Percentiles rank a stretch among this genome's conserved stretches.
phyloP scores from a whole-genome alignment of 2,888 invertebrate species.

The Cyrtodaria siliqua region DNA sequence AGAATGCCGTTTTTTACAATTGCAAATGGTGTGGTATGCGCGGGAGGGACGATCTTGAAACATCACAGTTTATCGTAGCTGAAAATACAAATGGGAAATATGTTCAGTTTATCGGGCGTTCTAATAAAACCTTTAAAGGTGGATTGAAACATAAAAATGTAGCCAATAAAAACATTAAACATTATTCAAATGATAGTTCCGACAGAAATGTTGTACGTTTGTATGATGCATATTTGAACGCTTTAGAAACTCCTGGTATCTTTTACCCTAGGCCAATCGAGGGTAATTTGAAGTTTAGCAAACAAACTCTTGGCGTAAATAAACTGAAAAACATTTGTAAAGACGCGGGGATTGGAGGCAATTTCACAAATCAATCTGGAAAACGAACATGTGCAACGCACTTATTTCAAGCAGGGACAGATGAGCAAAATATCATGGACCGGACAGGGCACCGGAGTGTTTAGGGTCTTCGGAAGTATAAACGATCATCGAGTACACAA shows the following conservation, averaged over 20 bases:
- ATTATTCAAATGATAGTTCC: not conserved
- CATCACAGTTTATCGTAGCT: not conserved
- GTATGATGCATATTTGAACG: not conserved
- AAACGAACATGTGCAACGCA: too few species aligned
- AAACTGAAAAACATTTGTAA: not conserved
- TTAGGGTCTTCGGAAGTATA: not conserved
- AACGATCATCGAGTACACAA: not conserved
- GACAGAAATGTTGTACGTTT: not conserved
- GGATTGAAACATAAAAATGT: not conserved
- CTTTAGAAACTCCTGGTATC: not conserved
- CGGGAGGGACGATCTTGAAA: too few species aligned
- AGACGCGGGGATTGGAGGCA: not conserved
- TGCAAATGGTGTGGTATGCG: too few species aligned
- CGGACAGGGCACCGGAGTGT: conserved; percentile 2
- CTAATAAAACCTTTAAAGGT: conserved; percentile 1
- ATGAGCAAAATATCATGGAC: conserved; percentile 3
- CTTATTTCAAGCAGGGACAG: not conserved
- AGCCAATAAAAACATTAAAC: not conserved
- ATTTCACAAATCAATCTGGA: not conserved
- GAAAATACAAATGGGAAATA: not conserved
- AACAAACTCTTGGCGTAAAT: not conserved
- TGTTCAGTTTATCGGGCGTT: not conserved
- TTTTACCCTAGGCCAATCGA: not conserved
- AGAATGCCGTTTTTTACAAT: too few species aligned
- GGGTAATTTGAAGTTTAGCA: not conserved